A percentile compares a stretch with the other conserved stretches of the same genome.
phyloP scores from a whole-genome alignment of 2,888 invertebrate species.

The Drosophila paranaensis region DNA sequence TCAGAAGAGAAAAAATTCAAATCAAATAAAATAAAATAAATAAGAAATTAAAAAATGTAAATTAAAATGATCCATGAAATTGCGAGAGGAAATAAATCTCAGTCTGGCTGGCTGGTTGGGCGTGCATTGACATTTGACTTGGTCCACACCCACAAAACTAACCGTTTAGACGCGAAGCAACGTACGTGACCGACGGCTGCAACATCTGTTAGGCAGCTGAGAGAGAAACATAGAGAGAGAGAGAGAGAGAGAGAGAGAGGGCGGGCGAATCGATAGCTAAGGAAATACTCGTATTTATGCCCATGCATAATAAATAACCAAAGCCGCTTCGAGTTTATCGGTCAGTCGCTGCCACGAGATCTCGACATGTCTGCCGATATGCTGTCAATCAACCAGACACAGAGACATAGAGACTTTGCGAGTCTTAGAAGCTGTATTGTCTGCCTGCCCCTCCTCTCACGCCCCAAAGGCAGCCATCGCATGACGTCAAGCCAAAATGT shows the following conservation, averaged over 20 bases:
- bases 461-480: background rate
- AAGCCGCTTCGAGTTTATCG: slow-evolving; percentile 56
- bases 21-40: slow-evolving; percentile 7
- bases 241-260: slow-evolving; percentile 3
- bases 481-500: slow-evolving; percentile 48
- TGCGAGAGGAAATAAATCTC: slow-evolving; percentile 9
- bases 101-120: slow-evolving; percentile 23
- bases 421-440: slow-evolving; percentile 14
- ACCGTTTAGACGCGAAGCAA: slow-evolving; percentile 26
- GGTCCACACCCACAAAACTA: slow-evolving; percentile 53
- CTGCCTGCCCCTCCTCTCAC: slow-evolving; percentile 1
- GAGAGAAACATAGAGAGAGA: background rate
- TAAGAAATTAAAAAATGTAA: slow-evolving; percentile 3
- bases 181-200: slow-evolving; percentile 50
- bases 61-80: slow-evolving; percentile 28
- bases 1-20: slow-evolving; percentile 14
- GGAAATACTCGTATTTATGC: slow-evolving; percentile 20
- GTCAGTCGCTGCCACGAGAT: slow-evolving; percentile 67
- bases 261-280: slow-evolving; percentile 28
- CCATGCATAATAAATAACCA: slow-evolving; percentile 50
- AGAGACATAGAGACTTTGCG: background rate
- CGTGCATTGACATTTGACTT: slow-evolving; percentile 77
- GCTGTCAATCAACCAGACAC: slow-evolving; percentile 39
- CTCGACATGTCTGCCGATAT: slow-evolving; percentile 67
- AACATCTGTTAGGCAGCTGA: slow-evolving; percentile 29